Percentiles rank a stretch among this genome's conserved stretches.
Evolutionary conservation across 2,113 vertebrate genomes (phyloP).

Genomic region (Mystacornis crossleyi): DNA sequence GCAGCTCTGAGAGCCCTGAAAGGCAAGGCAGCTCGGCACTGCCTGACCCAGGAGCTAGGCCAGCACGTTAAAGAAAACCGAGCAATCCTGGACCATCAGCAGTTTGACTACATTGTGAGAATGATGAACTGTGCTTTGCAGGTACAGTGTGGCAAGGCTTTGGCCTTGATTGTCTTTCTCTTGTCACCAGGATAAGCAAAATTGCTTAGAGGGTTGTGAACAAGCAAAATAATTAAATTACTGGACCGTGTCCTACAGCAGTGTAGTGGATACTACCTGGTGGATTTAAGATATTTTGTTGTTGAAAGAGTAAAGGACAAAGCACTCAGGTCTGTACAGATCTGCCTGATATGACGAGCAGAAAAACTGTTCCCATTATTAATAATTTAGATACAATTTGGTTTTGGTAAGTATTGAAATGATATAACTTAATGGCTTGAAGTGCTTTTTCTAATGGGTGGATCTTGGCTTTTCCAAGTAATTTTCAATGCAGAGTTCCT

Average conservation of each 20-base stretch:
- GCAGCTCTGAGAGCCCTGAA: slow-evolving; percentile 94
- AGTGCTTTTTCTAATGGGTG: neutral
- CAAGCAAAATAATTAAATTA: neutral
- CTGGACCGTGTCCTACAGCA: fast-evolving
- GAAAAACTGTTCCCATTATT: neutral
- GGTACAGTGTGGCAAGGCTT: slow-evolving; percentile 70
- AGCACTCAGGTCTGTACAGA: neutral
- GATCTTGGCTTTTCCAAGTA: neutral
- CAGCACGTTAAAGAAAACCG: slow-evolving; percentile 93
- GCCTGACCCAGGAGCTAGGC: slow-evolving; percentile 91
- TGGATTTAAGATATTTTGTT: neutral
- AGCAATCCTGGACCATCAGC: slow-evolving; percentile 94
- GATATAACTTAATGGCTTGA: neutral
- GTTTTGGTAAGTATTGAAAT: neutral
- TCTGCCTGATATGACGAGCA: neutral
- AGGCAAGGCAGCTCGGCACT: slow-evolving; percentile 92
- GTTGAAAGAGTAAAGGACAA: neutral
- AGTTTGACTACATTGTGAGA: slow-evolving; percentile 94
- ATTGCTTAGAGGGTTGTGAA: neutral
- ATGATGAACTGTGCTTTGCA: slow-evolving; percentile 99
- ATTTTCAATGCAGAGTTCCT: neutral
- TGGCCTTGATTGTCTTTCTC: neutral
- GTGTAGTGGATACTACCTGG: neutral
- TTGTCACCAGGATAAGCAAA: neutral
- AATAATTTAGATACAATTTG: neutral